Percentiles rank a stretch among this genome's conserved stretches.
phyloP scores from a whole-genome alignment of 2,113 vertebrate species.

The Polypterus senegalus region DNA sequence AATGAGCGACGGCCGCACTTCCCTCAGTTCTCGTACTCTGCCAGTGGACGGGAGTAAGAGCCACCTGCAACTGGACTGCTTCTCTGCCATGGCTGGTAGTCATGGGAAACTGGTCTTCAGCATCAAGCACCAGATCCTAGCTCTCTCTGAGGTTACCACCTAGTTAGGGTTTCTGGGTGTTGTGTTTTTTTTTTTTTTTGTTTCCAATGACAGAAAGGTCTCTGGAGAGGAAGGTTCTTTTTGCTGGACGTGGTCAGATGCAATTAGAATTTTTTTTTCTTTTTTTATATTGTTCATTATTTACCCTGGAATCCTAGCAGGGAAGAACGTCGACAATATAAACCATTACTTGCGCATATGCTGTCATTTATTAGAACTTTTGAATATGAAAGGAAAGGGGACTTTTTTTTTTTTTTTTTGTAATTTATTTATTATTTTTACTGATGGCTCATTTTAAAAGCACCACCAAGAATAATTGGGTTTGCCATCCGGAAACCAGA shows the following conservation, averaged over 20 bases:
- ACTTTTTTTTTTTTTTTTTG: too few relatives aligned
- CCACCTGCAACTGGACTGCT: conserved; percentile 37
- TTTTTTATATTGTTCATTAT: conserved; percentile 7
- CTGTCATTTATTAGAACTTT: conserved; percentile 6
- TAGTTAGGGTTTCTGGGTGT: conserved; percentile 41
- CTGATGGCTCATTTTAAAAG: too few relatives aligned
- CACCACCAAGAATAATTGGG: too few relatives aligned
- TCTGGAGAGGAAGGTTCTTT: too few relatives aligned
- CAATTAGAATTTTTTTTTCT: conserved; percentile 12
- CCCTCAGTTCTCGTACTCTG: conserved; percentile 97
- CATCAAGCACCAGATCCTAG: conserved; percentile 46
- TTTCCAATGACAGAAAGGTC: too few relatives aligned
- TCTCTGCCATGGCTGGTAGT: conserved; percentile 50
- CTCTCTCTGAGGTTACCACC: conserved; percentile 22
- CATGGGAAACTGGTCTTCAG: conserved; percentile 57
- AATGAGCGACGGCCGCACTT: conserved; percentile 91
- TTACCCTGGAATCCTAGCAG: conserved; percentile 15
- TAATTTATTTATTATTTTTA: too few relatives aligned
- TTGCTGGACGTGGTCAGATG: too few relatives aligned
- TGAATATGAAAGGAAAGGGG: conserved; percentile 1
- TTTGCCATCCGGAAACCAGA: too few relatives aligned
- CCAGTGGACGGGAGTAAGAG: conserved; percentile 85
- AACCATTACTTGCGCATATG: conserved; percentile 12
- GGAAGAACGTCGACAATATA: conserved; percentile 12
- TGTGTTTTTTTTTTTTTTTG: conserved; percentile 22